These are phyloP conservation scores for Eospalax fontanierii DNA, from an alignment of 2,797 vertebrate species.

Conservation along the genomic window DNA sequence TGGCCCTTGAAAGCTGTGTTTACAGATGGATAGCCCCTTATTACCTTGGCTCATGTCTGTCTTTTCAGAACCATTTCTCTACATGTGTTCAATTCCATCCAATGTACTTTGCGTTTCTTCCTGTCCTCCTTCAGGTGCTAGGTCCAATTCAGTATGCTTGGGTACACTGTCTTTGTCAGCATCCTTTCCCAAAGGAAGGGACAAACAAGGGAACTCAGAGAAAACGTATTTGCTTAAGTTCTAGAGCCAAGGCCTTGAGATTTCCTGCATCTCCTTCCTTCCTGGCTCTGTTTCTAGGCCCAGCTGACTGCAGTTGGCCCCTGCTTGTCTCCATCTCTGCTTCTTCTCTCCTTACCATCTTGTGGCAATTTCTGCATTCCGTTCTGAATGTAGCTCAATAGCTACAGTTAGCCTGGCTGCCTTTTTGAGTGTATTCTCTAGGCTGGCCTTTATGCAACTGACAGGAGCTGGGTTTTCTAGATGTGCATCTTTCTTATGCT, in stretches of 20 bases:
- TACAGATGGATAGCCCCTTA: not conserved
- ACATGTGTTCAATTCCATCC: not conserved
- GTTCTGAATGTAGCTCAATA: not conserved
- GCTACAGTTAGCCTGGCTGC: accelerated
- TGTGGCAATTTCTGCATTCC: not conserved
- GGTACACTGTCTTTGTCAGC: not conserved
- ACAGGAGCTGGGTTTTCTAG: not conserved
- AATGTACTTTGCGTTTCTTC: not conserved
- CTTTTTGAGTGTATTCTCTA: accelerated
- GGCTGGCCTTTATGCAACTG: not conserved
- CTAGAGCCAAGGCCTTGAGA: not conserved
- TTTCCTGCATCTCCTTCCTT: not conserved
- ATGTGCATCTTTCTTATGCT: not conserved
- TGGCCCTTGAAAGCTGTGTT: not conserved
- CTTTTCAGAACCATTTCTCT: not conserved
- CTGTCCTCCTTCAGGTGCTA: not conserved
- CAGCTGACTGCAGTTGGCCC: not conserved
- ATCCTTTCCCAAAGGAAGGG: not conserved
- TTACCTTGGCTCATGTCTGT: not conserved
- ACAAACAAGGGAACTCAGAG: not conserved
- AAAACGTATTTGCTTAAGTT: not conserved
- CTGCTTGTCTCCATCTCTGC: not conserved
- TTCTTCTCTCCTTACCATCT: not conserved
- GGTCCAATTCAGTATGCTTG: not conserved
- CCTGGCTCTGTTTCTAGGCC: not conserved